These are phyloP conservation scores for Potorous gilbertii DNA, from an alignment of 2,797 vertebrate genomes.

Conservation along the genomic window DNA sequence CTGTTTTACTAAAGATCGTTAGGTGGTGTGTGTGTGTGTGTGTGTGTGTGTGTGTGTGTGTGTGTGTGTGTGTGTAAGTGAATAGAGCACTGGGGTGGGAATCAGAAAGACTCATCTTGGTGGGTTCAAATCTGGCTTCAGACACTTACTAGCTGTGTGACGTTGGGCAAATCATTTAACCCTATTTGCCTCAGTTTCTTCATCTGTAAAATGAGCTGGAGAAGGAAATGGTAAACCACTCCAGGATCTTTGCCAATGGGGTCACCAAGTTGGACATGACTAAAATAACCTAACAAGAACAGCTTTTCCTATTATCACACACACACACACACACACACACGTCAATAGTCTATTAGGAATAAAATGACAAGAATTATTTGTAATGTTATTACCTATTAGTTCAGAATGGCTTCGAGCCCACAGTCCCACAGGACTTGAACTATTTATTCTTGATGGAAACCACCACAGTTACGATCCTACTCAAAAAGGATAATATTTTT, in stretches of 20 bases:
- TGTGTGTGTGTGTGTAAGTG: neutral
- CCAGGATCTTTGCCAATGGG: neutral
- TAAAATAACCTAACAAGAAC: neutral
- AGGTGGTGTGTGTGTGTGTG: neutral
- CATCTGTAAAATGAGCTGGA: neutral
- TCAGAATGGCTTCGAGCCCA: conserved; percentile 52
- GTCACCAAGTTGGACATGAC: neutral
- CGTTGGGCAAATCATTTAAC: neutral
- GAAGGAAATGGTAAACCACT: neutral
- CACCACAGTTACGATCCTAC: conserved; percentile 14
- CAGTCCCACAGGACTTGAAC: conserved; percentile 9
- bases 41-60: neutral
- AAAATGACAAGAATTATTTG: conserved; percentile 51
- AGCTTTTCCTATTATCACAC: too few relatives aligned
- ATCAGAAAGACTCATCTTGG: neutral
- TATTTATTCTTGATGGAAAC: conserved; percentile 63
- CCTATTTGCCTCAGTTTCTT: neutral
- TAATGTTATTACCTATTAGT: conserved; percentile 55
- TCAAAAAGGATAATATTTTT: conserved; percentile 57
- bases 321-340: neutral
- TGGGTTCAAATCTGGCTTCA: neutral
- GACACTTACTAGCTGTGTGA: neutral
- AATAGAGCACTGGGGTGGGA: too few relatives aligned
- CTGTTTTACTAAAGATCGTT: conserved; percentile 35
- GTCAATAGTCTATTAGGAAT: conserved; percentile 19